These are phyloP conservation scores for Pristionchus fissidentatus DNA, from an alignment of 2,888 invertebrate genomes.

Conservation along the genomic window DNA sequence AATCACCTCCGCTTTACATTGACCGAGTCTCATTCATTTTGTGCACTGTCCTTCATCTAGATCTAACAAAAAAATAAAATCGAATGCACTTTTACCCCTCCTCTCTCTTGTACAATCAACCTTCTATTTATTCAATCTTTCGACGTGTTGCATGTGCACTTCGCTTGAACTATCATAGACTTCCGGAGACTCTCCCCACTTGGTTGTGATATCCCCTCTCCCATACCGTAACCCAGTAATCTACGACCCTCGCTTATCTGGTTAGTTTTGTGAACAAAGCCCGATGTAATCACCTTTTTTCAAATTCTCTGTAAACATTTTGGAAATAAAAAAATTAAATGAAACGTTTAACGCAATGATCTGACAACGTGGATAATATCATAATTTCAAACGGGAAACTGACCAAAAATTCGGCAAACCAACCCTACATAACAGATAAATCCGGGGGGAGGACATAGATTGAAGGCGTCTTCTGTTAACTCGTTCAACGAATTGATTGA, in stretches of 20 bases:
- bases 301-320: background rate
- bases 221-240: constrained; percentile 31
- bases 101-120: constrained; percentile 7
- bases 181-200: background rate
- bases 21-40: background rate
- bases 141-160: too few relatives aligned
- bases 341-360: too few relatives aligned
- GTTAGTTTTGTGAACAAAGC: constrained; percentile 28
- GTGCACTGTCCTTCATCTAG: background rate
- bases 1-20: constrained; percentile 36
- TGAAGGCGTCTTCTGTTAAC: too few relatives aligned
- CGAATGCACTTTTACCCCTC: background rate
- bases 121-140: constrained; percentile 39
- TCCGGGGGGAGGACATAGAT: too few relatives aligned
- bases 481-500: background rate
- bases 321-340: constrained; percentile 22
- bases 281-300: too few relatives aligned
- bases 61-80: background rate
- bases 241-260: background rate
- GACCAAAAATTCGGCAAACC: background rate
- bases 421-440: background rate
- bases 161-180: too few relatives aligned
- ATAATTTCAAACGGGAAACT: background rate
- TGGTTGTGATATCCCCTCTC: constrained; percentile 35
- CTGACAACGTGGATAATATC: background rate